phyloP scores from a whole-genome alignment of 2,888 invertebrate genomes.

The Zeuzera pyrina region DNA sequence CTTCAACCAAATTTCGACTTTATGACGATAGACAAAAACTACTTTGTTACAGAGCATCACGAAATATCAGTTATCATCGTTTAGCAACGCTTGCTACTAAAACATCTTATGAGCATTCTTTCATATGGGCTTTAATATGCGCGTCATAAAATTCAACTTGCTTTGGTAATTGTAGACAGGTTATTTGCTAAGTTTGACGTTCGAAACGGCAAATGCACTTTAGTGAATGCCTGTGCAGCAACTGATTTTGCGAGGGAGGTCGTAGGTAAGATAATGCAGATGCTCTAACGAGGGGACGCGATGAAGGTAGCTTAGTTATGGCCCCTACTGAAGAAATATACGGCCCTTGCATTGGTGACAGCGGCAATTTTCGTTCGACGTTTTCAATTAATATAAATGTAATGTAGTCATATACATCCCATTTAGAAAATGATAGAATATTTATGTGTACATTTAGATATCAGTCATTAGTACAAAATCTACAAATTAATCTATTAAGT shows the following conservation, averaged over 20 bases:
- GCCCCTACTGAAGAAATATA: conserved; percentile 22
- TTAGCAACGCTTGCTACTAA: conserved; percentile 28
- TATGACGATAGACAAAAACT: conserved; percentile 14
- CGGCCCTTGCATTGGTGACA: conserved; percentile 49
- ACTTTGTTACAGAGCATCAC: conserved; percentile 15
- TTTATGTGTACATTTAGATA: no score
- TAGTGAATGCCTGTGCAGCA: conserved; percentile 58
- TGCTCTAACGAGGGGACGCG: conserved; percentile 37
- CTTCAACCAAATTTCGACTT: conserved; percentile 20
- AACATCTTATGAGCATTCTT: conserved; percentile 16
- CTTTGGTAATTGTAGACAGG: conserved; percentile 13
- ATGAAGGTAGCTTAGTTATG: conserved; percentile 20
- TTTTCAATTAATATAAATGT: conserved; percentile 63
- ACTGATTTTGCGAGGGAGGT: conserved; percentile 52
- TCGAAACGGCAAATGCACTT: conserved; percentile 63
- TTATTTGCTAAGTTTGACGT: conserved; percentile 55
- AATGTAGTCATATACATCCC: background rate
- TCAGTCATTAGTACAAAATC: no score
- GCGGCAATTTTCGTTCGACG: conserved; percentile 52
- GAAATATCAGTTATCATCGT: conserved; percentile 49
- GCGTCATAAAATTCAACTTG: conserved; percentile 19
- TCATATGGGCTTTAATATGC: conserved; percentile 12
- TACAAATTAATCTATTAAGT: no score
- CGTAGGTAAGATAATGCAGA: conserved; percentile 68
- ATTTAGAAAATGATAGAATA: background rate